Conservation (phyloP, 2,888 invertebrate species). For the Brachypalpus laphriformis region DNA sequence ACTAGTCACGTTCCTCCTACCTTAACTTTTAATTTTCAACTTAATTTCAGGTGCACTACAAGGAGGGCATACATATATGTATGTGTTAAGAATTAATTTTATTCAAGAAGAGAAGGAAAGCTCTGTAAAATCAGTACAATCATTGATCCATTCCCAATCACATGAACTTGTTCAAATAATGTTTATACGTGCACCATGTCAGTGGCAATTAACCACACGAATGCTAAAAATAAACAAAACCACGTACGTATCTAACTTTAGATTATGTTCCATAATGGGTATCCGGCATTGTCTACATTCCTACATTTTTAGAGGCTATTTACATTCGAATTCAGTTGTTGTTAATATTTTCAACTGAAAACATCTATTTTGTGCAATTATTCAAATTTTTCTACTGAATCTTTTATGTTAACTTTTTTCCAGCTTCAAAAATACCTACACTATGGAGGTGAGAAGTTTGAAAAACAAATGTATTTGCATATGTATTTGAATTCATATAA, state of each 20-base stretch:
- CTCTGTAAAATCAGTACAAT: too few relatives aligned
- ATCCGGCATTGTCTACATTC: too few relatives aligned
- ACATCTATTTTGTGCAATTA: not conserved
- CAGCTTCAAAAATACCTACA: not conserved
- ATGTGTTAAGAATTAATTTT: too few relatives aligned
- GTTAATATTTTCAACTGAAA: not conserved
- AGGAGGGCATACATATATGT: too few relatives aligned
- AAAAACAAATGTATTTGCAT: conserved; percentile 30
- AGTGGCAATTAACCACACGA: not conserved
- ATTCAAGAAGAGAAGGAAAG: too few relatives aligned
- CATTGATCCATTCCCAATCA: too few relatives aligned
- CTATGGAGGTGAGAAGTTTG: conserved; percentile 11
- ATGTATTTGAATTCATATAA: not conserved
- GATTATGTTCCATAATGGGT: too few relatives aligned
- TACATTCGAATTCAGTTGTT: not conserved
- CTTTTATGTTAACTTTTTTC: not conserved
- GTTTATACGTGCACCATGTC: not conserved
- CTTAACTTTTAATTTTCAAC: too few relatives aligned
- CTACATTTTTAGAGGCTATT: not conserved
- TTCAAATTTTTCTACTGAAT: too few relatives aligned
- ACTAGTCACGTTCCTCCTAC: too few relatives aligned
- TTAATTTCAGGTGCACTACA: too few relatives aligned
- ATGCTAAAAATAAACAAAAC: not conserved
- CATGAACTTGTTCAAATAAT: too few relatives aligned
- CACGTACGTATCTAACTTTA: not conserved